Conservation (phyloP, 2,888 invertebrate species). For the Acleris sparsana region DNA sequence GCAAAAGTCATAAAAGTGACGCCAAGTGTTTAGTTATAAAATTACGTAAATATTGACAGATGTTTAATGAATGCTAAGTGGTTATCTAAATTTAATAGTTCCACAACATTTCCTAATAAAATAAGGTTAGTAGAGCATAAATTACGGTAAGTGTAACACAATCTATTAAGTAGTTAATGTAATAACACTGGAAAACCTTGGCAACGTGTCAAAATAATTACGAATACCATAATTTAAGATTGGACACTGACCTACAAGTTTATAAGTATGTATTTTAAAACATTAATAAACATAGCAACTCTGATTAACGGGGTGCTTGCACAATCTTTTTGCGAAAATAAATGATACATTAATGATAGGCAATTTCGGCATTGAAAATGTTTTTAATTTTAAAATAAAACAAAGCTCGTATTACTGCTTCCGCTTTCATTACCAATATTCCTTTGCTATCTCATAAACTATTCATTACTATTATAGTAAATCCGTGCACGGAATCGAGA, state of each 20-base stretch:
- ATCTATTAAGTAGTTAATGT: conserved; percentile 27
- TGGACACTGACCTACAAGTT: conserved; percentile 28
- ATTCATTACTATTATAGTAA: conserved; percentile 35
- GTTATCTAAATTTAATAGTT: conserved; percentile 26
- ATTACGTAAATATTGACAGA: conserved; percentile 23
- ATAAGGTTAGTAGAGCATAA: conserved; percentile 29
- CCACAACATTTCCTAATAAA: conserved; percentile 26
- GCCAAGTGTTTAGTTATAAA: no score
- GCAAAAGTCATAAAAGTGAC: neutral
- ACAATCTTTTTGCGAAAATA: no score
- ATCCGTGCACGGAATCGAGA: conserved; percentile 36
- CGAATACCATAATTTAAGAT: conserved; percentile 9
- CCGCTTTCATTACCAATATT: conserved; percentile 15
- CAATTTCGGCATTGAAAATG: no score
- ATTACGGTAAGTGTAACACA: conserved; percentile 26
- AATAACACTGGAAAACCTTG: conserved; percentile 20
- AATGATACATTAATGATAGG: no score
- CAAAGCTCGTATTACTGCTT: neutral
- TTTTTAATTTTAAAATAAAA: no score
- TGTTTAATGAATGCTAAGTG: conserved; percentile 24
- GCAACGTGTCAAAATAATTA: conserved; percentile 19
- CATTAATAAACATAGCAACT: no score
- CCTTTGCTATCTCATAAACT: conserved; percentile 19
- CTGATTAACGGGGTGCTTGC: no score
- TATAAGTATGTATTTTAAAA: neutral